phyloP scores from a whole-genome alignment of 2,888 invertebrate species.

The Gari tellinella region DNA sequence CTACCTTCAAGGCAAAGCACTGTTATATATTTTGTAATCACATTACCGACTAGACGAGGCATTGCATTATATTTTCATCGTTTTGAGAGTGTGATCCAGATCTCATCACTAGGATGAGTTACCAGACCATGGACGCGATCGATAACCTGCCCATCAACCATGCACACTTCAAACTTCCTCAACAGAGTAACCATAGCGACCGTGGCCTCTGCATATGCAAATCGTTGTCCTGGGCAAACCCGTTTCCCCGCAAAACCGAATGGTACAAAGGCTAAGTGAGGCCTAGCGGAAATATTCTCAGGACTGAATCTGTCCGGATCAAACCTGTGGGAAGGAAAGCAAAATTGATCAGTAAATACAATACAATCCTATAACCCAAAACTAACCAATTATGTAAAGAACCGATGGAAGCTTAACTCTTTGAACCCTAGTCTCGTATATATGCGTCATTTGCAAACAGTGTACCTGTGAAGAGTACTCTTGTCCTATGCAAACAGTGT shows the following conservation, averaged over 20 bases:
- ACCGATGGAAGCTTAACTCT: too few relatives aligned
- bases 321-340: too few relatives aligned
- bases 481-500: too few relatives aligned
- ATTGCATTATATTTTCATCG: slow-evolving; percentile 31
- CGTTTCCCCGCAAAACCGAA: slow-evolving; percentile 84
- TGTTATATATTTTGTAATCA: neutral
- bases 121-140: slow-evolving; percentile 81
- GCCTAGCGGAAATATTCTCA: slow-evolving; percentile 69
- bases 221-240: slow-evolving; percentile 76
- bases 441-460: too few relatives aligned
- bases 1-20: too few relatives aligned
- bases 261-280: slow-evolving; percentile 78
- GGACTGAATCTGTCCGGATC: slow-evolving; percentile 81
- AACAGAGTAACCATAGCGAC: slow-evolving; percentile 76
- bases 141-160: slow-evolving; percentile 82
- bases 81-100: slow-evolving; percentile 80
- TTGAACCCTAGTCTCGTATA: too few relatives aligned
- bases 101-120: slow-evolving; percentile 83
- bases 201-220: slow-evolving; percentile 77
- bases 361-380: too few relatives aligned
- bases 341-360: too few relatives aligned
- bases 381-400: too few relatives aligned
- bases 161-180: slow-evolving; percentile 74
- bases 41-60: neutral
- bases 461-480: too few relatives aligned